These are phyloP conservation scores for Lophius americanus DNA, from an alignment of 2,797 vertebrate genomes.

Conservation along the genomic window DNA sequence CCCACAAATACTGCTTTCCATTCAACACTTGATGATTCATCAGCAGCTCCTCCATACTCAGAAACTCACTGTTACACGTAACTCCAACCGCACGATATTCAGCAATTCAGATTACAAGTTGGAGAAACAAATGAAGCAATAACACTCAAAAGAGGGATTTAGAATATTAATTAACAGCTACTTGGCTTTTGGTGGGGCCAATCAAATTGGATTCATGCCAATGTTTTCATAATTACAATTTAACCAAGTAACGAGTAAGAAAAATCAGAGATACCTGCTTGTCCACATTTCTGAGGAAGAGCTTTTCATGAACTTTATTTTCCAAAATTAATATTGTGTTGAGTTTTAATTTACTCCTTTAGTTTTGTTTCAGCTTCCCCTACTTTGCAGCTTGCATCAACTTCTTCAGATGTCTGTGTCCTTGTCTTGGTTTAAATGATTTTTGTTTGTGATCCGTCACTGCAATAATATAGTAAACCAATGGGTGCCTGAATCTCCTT, in stretches of 20 bases:
- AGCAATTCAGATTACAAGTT: too few species aligned
- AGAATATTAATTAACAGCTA: too few species aligned
- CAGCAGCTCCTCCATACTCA: neutral
- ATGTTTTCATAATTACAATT: too few species aligned
- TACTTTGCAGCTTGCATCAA: neutral
- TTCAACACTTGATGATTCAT: neutral
- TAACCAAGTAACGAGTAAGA: too few species aligned
- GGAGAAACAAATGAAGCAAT: too few species aligned
- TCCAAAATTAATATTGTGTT: neutral
- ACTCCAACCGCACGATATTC: too few species aligned
- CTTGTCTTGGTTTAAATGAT: neutral
- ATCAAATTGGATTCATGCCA: too few species aligned
- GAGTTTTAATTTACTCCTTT: neutral
- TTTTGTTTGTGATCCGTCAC: neutral
- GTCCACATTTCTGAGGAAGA: neutral
- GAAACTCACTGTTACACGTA: too few species aligned
- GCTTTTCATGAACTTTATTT: neutral
- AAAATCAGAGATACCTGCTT: too few species aligned
- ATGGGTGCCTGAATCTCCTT: conserved; percentile 5
- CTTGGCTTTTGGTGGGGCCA: too few species aligned
- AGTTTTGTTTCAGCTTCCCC: neutral
- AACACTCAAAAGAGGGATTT: too few species aligned
- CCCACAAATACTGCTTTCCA: neutral
- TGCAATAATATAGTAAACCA: neutral
- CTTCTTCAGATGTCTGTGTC: neutral